phyloP scores from a whole-genome alignment of 1,140 invertebrate species.

The Belonocnema kinseyi region DNA sequence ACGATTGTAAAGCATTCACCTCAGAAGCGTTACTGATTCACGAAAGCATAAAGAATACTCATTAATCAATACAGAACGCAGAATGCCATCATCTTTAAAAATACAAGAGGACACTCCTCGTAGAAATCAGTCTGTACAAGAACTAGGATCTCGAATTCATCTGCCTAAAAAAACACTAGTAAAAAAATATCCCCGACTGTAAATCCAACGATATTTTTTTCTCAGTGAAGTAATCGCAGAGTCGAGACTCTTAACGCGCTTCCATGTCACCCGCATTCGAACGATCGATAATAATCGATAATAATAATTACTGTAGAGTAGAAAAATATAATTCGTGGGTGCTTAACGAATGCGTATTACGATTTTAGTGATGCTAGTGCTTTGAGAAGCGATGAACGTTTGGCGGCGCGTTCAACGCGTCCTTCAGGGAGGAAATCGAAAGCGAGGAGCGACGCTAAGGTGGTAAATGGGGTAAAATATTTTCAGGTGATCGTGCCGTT shows the following conservation, averaged over 20 bases:
- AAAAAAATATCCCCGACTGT: no score
- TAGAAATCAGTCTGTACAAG: slow-evolving; percentile 3
- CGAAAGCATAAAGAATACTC: not conserved
- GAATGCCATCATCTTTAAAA: slow-evolving; percentile 6
- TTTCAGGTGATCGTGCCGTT: slow-evolving; percentile 66
- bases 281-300: slow-evolving; percentile 56
- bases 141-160: slow-evolving; percentile 6
- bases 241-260: slow-evolving; percentile 37
- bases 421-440: slow-evolving; percentile 41
- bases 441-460: slow-evolving; percentile 66
- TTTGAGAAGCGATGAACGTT: not conserved
- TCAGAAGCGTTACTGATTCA: no score
- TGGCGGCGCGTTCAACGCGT: slow-evolving; percentile 50
- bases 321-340: slow-evolving; percentile 75
- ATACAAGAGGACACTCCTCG: not conserved
- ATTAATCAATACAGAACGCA: not conserved
- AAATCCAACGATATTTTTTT: no score
- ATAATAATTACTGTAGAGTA: slow-evolving; percentile 65
- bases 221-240: not conserved
- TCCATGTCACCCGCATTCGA: slow-evolving; percentile 36
- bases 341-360: slow-evolving; percentile 51
- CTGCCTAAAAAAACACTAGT: slow-evolving; percentile 10
- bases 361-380: slow-evolving; percentile 44
- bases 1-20: no score
- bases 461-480: slow-evolving; percentile 69